Base-by-base conservation (phyloP, 2,797 vertebrate genomes). In the Calcarius lapponicus region DNA sequence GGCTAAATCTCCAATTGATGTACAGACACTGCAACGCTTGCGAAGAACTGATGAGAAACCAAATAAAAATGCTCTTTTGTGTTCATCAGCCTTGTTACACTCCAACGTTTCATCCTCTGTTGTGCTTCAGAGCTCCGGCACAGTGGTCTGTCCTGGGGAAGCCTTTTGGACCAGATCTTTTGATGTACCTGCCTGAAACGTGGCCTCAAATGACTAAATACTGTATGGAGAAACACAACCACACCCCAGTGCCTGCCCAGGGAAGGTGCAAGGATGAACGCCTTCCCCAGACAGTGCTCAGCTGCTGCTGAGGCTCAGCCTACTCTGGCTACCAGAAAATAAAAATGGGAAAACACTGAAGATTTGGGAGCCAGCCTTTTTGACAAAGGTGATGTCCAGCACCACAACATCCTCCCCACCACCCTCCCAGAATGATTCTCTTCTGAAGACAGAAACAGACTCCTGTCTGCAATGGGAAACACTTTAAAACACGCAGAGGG, bases 311-410 rank as follows among this genome's bases (percentile, higher is more conserved):
- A 85, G 54, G 14, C 21, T 45, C 7, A 16, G 47, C 32, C 43
- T 50, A 5, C 43, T 86, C 82, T 47, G 10, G 24, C 13, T 38
- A 65, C 40, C 48, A 66, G 88, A 86, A 86, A 54, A 78, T 22
- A 66, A 42, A 92, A 86, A 31, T 7, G 0, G 1, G 29, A 51
- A 76, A 53, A 31, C 40, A 43, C 36, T 48, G 19, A 48, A 56
- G 42, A 57, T n/a, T 69, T 72, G 31, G 87, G 75, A 91, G 95
- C 67, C 79, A 65, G 95, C 78, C 94, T 67, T 88, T 93, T 34
- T 71, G 86, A 19, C 2, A 6, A 56, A 24, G 20, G 38, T 2
- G 34, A 34, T 16, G 54, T 26, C 4, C 4, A 54, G 20, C 17
- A 40, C 7, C 0, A 2, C 7, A 34, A 93, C 71, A 75, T 1